Base-by-base conservation (phyloP, 1,140 invertebrate species). In the Muscidifurax raptorellus region DNA sequence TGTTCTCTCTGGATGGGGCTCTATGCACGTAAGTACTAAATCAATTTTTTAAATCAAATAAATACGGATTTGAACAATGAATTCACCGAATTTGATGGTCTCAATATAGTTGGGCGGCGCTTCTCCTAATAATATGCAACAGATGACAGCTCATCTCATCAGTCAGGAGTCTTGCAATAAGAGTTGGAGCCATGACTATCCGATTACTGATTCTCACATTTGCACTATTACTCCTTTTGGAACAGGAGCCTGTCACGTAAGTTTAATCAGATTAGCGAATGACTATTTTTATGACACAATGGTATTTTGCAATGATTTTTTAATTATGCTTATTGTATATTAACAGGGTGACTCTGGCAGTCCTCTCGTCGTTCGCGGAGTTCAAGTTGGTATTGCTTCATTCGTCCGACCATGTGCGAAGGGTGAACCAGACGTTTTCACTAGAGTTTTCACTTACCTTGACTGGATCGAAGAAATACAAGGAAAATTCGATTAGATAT, bases 401-500 rank as follows among this genome's bases (percentile, higher is more conserved):
- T 96, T 94, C 93, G 96, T 95, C n/a, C 90, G 92, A n/a, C 94
- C 94, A 0, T 96, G 96, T 85, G 95, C 94, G 1, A 81, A 84
- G n/a, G 94, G 94, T 9, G 92, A 91, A 30, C 95, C 94, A 22
- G 94, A 95, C 86, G 94, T 95, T 81, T 95, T 93, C 89, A 93
- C 92, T 0, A 90, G 93, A 36, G 89, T 94, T 71, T 92, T 91
- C 67, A 89, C 92, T 32, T 94, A 90, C 9, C 36, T 40, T 10
- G 36, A 40, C 36, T 40, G 36, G 36, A 40, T 40, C 36, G 87
- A 92, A n/a, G 76, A 90, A 47, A 66, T 40, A 40, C 36, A 40
- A 40, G 36, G 10, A 6, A 6, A 40, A 40, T 40, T 40, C 36
- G 7, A 40, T 40, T 40, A 9, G 10, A 40, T 40, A 6, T 0